A percentile compares a stretch with the other conserved stretches of the same genome.
phyloP scores from a whole-genome alignment of 2,113 vertebrate genomes.

The Hippocampus comes region DNA sequence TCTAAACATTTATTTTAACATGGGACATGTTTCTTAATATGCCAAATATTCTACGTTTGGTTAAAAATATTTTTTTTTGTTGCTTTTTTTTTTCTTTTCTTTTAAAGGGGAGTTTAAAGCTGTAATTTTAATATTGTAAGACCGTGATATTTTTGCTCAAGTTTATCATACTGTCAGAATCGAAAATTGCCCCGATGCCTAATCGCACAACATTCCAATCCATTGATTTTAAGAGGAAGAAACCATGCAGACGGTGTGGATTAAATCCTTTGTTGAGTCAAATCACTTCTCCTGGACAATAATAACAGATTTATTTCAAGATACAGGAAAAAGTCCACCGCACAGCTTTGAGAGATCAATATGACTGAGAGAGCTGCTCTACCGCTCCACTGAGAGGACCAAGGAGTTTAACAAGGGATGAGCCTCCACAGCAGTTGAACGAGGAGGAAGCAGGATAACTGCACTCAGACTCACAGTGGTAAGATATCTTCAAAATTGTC shows the following conservation, averaged over 20 bases:
- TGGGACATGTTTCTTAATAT: too few relatives aligned
- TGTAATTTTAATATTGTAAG: too few relatives aligned
- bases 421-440: constrained; percentile 26
- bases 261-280: neutral
- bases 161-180: too few relatives aligned
- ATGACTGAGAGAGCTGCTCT: neutral
- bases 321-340: constrained; percentile 3
- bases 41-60: too few relatives aligned
- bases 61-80: too few relatives aligned
- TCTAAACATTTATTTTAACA: too few relatives aligned
- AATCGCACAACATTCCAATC: neutral
- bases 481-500: constrained; percentile 5
- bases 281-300: neutral
- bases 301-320: neutral
- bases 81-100: too few relatives aligned
- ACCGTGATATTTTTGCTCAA: too few relatives aligned
- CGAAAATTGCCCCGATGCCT: too few relatives aligned
- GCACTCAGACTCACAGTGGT: constrained; percentile 10
- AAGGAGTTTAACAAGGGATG: constrained; percentile 7
- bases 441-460: constrained; percentile 15
- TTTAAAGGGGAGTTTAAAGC: too few relatives aligned
- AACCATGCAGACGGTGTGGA: neutral
- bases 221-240: neutral
- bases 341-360: constrained; percentile 16
- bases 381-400: constrained; percentile 2